Conservation (phyloP, 2,113 vertebrate genomes). For the Hemichromis elongatus region DNA sequence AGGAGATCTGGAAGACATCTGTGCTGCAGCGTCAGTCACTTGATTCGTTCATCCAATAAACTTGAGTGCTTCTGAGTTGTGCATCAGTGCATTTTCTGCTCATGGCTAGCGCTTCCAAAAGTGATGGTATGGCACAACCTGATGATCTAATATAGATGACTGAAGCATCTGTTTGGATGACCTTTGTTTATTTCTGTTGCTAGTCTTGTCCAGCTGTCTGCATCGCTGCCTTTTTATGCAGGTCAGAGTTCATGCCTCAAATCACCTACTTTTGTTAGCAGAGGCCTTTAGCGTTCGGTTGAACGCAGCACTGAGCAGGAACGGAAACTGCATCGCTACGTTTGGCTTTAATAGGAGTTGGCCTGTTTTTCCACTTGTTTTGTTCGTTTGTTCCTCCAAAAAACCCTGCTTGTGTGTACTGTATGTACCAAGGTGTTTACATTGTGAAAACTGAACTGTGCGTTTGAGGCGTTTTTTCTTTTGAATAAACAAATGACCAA, state of each 20-base stretch:
- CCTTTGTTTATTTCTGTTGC: background rate
- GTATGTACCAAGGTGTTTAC: conserved; percentile 55
- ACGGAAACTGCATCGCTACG: background rate
- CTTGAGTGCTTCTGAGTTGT: background rate
- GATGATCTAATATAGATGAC: background rate
- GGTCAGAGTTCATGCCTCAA: background rate
- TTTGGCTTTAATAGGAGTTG: conserved; percentile 35
- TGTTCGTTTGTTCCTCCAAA: conserved; percentile 21
- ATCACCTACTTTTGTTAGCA: background rate
- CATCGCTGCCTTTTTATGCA: background rate
- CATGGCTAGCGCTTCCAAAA: background rate
- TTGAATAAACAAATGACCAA: conserved; percentile 55
- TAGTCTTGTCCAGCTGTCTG: background rate
- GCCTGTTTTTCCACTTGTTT: background rate
- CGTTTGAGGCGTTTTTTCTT: conserved; percentile 32
- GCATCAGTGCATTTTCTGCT: background rate
- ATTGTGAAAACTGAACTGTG: conserved; percentile 44
- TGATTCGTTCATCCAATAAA: background rate
- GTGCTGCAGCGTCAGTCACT: background rate
- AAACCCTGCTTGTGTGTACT: conserved; percentile 27
- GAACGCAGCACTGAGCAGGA: background rate
- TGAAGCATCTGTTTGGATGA: background rate
- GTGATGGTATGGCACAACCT: background rate
- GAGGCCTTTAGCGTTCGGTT: background rate
- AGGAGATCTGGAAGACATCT: background rate